Conservation (phyloP, 2,113 vertebrate genomes). For the Sprattus sprattus region DNA sequence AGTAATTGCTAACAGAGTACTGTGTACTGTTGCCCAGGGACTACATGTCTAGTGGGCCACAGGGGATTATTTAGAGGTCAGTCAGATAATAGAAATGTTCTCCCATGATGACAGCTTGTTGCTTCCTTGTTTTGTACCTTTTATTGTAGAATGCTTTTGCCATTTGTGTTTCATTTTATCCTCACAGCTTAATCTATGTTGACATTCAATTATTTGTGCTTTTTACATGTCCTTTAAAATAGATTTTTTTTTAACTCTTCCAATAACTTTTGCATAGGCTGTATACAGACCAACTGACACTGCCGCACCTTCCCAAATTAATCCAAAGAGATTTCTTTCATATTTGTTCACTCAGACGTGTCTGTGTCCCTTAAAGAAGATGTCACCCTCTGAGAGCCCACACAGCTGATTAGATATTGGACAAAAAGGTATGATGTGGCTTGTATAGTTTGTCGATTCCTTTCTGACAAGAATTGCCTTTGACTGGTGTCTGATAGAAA, state of each 20-base stretch:
- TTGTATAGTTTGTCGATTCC: not conserved
- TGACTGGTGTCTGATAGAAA: constrained; percentile 8
- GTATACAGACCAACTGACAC: not conserved
- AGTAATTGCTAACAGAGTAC: not conserved
- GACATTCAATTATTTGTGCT: not conserved
- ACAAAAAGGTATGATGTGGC: not conserved
- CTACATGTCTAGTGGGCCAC: not conserved
- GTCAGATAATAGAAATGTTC: not conserved
- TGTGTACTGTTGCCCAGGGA: not conserved
- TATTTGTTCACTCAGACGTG: not conserved
- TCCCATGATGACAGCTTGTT: not conserved
- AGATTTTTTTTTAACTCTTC: not conserved
- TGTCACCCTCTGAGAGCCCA: not conserved
- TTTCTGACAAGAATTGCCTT: not conserved
- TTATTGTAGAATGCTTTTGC: not conserved
- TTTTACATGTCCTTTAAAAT: not conserved
- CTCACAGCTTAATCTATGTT: not conserved
- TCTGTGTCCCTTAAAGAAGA: not conserved
- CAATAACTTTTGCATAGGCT: not conserved
- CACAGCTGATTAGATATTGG: not conserved
- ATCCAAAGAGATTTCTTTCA: not conserved
- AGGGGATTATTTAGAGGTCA: not conserved
- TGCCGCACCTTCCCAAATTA: not conserved
- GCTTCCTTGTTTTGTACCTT: not conserved
- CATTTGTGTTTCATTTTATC: not conserved